Evolutionary conservation across 2,888 invertebrate genomes (phyloP).

Genomic region (Standfussiana lucernea): DNA sequence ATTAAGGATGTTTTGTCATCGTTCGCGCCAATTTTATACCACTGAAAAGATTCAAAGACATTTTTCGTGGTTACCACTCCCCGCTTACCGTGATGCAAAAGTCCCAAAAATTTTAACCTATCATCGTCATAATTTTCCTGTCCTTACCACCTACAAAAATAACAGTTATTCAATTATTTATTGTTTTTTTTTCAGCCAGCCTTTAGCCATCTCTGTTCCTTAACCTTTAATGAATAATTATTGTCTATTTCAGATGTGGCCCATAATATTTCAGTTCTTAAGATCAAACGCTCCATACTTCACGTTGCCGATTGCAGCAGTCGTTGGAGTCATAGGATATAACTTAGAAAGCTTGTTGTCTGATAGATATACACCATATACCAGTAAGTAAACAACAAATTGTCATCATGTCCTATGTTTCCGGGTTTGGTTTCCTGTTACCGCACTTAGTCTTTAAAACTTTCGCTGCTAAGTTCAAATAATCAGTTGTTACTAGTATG

Average conservation of each 20-base stretch:
- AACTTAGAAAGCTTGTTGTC: conserved; percentile 94
- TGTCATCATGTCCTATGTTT: not conserved
- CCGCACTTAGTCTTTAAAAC: not conserved
- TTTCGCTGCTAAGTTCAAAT: no score
- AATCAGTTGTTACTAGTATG: no score
- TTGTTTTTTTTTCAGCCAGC: not conserved
- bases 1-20: not conserved
- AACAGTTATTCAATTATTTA: not conserved
- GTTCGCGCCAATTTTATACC: not conserved
- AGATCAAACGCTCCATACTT: conserved; percentile 94
- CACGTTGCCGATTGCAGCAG: conserved; percentile 95
- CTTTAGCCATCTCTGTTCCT: not conserved
- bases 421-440: not conserved
- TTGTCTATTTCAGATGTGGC: conserved; percentile 93
- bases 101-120: not conserved
- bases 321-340: conserved; percentile 96
- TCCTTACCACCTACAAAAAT: no score
- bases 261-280: conserved; percentile 92
- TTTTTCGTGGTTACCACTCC: not conserved
- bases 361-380: conserved; percentile 94
- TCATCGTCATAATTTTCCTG: not conserved
- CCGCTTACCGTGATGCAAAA: not conserved
- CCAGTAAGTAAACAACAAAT: conserved; percentile 86
- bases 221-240: not conserved
- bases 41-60: not conserved